These are phyloP conservation scores for Phthorimaea operculella DNA, from an alignment of 1,140 invertebrate species.

Conservation along the genomic window DNA sequence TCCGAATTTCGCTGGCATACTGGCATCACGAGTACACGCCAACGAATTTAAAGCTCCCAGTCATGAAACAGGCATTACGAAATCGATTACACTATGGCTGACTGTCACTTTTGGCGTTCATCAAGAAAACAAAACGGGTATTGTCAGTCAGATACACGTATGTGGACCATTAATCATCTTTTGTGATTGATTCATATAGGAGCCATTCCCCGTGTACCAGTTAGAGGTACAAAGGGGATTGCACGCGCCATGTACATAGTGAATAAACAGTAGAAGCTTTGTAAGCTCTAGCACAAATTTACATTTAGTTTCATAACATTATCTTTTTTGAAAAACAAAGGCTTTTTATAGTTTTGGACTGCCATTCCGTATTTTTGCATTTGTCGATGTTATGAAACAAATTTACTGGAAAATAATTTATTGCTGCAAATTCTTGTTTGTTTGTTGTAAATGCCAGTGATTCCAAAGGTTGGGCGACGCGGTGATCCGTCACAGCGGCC, in stretches of 20 bases:
- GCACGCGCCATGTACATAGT: too few species aligned
- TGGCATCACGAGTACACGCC: background rate
- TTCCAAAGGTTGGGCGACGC: background rate
- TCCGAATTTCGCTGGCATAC: background rate
- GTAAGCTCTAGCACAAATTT: too few species aligned
- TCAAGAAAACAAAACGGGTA: background rate
- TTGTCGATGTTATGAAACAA: too few species aligned
- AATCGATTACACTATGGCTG: conserved; percentile 1
- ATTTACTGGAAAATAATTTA: too few species aligned
- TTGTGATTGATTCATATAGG: background rate
- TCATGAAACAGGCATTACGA: conserved; percentile 3
- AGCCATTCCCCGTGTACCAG: too few species aligned
- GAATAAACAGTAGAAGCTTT: too few species aligned
- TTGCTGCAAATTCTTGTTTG: background rate
- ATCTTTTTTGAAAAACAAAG: too few species aligned
- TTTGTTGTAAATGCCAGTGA: background rate
- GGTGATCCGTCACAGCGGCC: background rate
- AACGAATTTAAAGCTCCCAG: background rate
- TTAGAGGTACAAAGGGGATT: too few species aligned
- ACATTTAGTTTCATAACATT: too few species aligned
- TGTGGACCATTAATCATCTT: conserved; percentile 1
- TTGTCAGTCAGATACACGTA: background rate
- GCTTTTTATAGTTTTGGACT: too few species aligned
- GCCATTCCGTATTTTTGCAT: too few species aligned
- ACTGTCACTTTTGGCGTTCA: background rate